Percentiles rank a stretch among this genome's conserved stretches.
Conservation (phyloP, 1,140 invertebrate genomes). For the Drosophila dunni region DNA sequence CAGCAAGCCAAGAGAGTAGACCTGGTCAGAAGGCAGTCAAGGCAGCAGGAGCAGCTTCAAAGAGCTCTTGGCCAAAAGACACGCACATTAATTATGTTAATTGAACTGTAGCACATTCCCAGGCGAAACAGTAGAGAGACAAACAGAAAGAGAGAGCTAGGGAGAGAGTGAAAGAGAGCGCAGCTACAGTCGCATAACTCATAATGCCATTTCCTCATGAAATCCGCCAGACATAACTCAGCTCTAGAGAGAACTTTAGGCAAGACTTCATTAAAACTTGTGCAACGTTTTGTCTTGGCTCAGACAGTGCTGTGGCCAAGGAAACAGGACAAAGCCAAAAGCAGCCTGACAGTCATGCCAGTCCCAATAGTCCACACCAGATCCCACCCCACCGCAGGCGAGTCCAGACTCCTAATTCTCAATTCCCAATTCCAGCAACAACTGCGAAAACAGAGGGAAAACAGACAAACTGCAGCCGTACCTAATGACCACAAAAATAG, state of each 20-base stretch:
- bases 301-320: slow-evolving; percentile 4
- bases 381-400: background rate
- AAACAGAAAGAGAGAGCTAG: slow-evolving; percentile 6
- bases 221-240: slow-evolving; percentile 51
- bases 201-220: slow-evolving; percentile 73
- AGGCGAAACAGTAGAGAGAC: slow-evolving; percentile 11
- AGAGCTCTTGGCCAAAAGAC: slow-evolving; percentile 27
- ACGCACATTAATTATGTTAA: slow-evolving; percentile 78
- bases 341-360: slow-evolving; percentile 13
- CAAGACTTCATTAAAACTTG: slow-evolving; percentile 71
- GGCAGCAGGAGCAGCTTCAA: slow-evolving; percentile 21
- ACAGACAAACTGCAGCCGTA: slow-evolving; percentile 64
- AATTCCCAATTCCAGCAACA: slow-evolving; percentile 14
- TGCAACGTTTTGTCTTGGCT: slow-evolving; percentile 37
- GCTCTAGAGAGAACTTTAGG: slow-evolving; percentile 47
- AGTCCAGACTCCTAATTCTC: background rate
- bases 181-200: slow-evolving; percentile 70
- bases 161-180: slow-evolving; percentile 20
- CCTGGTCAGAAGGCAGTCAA: slow-evolving; percentile 6
- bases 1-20: slow-evolving; percentile 12
- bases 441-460: slow-evolving; percentile 34
- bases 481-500: slow-evolving; percentile 79
- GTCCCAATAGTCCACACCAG: background rate
- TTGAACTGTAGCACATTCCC: slow-evolving; percentile 67
- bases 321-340: slow-evolving; percentile 31